Evolutionary conservation across 2,888 invertebrate genomes (phyloP).

Genomic region (Poecilobothrus nobilitatus): DNA sequence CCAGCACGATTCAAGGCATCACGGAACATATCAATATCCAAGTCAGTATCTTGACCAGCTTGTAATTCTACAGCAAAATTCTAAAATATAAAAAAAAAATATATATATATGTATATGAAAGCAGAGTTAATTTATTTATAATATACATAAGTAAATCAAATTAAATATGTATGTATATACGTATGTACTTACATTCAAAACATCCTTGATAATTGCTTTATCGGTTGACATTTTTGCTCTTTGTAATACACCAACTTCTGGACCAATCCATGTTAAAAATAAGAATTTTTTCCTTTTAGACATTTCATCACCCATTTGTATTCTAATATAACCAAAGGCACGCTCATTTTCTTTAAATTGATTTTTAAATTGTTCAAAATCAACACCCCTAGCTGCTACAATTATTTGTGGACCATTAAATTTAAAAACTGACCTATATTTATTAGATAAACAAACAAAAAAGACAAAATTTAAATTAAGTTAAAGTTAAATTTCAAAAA

Average conservation of each 20-base stretch:
- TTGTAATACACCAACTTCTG: conserved; percentile 64
- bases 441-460: no score
- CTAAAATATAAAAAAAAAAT: conserved; percentile 44
- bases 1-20: conserved; percentile 63
- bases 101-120: conserved; percentile 11
- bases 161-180: background rate
- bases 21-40: conserved; percentile 61
- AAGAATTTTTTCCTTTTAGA: conserved; percentile 73
- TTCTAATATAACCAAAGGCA: conserved; percentile 65
- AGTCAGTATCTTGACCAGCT: conserved; percentile 58
- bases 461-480: no score
- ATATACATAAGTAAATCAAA: background rate
- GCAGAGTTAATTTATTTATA: background rate
- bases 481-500: no score
- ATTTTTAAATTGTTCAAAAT: conserved; percentile 60
- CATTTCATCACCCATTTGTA: conserved; percentile 75
- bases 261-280: conserved; percentile 70
- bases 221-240: conserved; percentile 76
- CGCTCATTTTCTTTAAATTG: conserved; percentile 64
- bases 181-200: conserved; percentile 55
- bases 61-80: conserved; percentile 71
- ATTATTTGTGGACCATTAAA: conserved; percentile 61
- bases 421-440: conserved; percentile 62
- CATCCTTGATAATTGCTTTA: conserved; percentile 67
- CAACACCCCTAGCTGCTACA: conserved; percentile 57